These are phyloP conservation scores for Emydocephalus ijimae DNA, from an alignment of 2,113 vertebrate species.

Conservation along the genomic window DNA sequence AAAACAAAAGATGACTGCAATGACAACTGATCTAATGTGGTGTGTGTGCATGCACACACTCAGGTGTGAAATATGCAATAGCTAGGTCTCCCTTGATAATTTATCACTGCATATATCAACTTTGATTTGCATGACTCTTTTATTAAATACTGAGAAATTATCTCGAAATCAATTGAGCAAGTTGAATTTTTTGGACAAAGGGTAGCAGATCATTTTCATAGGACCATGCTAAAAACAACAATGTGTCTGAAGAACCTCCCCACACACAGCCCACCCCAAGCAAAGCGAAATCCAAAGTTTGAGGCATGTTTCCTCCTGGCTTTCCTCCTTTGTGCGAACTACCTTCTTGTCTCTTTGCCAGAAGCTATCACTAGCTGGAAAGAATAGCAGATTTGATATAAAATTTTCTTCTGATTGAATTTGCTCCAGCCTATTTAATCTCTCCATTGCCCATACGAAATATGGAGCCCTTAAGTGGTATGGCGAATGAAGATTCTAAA, in stretches of 20 bases:
- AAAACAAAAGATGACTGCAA: constrained; percentile 45
- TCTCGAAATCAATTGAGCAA: constrained; percentile 34
- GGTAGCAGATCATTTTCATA: constrained; percentile 42
- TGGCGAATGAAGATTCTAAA: not conserved
- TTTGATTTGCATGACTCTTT: constrained; percentile 33
- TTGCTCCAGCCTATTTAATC: not conserved
- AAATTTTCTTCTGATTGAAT: constrained; percentile 26
- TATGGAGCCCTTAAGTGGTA: not conserved
- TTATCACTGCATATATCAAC: constrained; percentile 46
- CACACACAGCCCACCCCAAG: not conserved
- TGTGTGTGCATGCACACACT: constrained; percentile 41
- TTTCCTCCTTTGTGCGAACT: not conserved
- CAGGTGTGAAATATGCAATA: constrained; percentile 56
- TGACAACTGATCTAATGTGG: constrained; percentile 23
- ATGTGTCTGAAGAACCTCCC: not conserved
- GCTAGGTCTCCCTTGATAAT: constrained; percentile 54
- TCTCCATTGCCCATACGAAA: fast-evolving
- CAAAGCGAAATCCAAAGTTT: not conserved
- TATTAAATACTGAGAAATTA: constrained; percentile 33
- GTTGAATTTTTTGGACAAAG: constrained; percentile 15
- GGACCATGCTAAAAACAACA: constrained; percentile 1
- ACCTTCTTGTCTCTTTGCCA: not conserved
- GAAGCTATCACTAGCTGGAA: constrained; percentile 3
- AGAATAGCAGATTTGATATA: not conserved
- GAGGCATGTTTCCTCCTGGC: not conserved